phyloP scores from a whole-genome alignment of 1,140 invertebrate species.

The Hyles euphorbiae region DNA sequence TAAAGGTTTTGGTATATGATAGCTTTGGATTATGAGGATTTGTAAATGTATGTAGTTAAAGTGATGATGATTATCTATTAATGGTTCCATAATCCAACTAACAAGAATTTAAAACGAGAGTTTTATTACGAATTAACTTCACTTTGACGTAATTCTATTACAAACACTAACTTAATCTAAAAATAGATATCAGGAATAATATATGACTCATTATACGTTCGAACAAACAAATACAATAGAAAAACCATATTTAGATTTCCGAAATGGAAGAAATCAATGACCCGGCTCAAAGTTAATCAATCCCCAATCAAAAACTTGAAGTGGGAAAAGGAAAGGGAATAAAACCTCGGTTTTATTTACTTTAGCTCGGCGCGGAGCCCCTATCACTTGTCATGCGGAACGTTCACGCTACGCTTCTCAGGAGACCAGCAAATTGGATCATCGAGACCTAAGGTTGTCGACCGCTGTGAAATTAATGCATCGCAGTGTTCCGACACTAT shows the following conservation, averaged over 20 bases:
- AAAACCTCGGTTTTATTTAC: conserved; percentile 8
- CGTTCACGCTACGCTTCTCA: conserved; percentile 16
- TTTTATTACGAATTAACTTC: too few species aligned
- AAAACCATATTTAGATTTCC: background rate
- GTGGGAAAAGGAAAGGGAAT: conserved; percentile 5
- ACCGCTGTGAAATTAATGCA: background rate
- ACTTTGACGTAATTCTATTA: background rate
- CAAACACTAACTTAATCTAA: background rate
- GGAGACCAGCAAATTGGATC: conserved; percentile 26
- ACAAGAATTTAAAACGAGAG: too few species aligned
- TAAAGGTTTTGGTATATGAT: too few species aligned
- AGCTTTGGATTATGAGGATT: too few species aligned
- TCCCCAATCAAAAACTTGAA: conserved; percentile 6
- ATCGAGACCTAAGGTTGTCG: conserved; percentile 2
- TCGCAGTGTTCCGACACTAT: too few species aligned
- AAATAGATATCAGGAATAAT: conserved; percentile 11
- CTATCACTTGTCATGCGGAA: conserved; percentile 16
- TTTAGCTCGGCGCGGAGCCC: conserved; percentile 1
- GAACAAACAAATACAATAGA: too few species aligned
- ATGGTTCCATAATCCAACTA: too few species aligned
- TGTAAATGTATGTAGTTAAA: too few species aligned
- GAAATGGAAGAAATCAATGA: conserved; percentile 1
- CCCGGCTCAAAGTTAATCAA: conserved; percentile 5
- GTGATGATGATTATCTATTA: too few species aligned
- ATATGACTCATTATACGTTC: too few species aligned